Evolutionary conservation across 1,140 invertebrate genomes (phyloP), one percentile per base, ranked within the genome.

Genomic region (Drosophila simulans): DNA sequence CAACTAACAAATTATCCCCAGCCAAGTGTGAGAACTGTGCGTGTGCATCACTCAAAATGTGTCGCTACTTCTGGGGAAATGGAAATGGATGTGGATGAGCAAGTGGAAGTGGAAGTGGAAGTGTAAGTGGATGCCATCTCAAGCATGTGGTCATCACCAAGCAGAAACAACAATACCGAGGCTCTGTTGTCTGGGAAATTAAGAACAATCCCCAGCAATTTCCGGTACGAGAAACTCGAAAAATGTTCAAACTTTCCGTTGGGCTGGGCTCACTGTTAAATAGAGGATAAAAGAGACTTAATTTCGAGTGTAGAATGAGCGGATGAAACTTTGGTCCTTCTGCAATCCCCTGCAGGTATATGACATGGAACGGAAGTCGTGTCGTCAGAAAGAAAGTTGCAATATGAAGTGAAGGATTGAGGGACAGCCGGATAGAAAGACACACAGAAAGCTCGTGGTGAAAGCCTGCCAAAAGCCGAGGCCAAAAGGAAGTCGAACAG

Each of bases 201-300:
- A 89, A 89, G 84, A 88, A 88, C 84, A 88, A 88, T 89, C 71
- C 84, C 71, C 57, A 89, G 84, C 84, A 89, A 89, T 88, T 88
- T 89, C 84, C 84, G 84, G 79, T 82, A 81, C 77, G 77, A 86
- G 55, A 59, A 86, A 75, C 78, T 86, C 82, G 66, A 86, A 84
- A 86, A 75, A 78, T 86, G 17, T 80, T 74, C 55, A 69, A 82
- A 74, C 80, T 89, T 82, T 60, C 53, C 40, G 57, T 51, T 15
- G 20, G 20, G 39, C 22, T 55, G 46, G 20, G 27, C 46, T 22
- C 78, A 62, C 56, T 77, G 56, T 56, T 76, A 76, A 80, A 70
- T 69, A 70, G 66, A 70, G 64, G 66, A 70, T 70, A 72, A 72
- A 71, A 58, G 69, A 17, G 71, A 75, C 71, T 75, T 75, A 75